A percentile compares a stretch with the other conserved stretches of the same genome.
Conservation (phyloP, 2,113 vertebrate species). For the Cheirogaleus medius region DNA sequence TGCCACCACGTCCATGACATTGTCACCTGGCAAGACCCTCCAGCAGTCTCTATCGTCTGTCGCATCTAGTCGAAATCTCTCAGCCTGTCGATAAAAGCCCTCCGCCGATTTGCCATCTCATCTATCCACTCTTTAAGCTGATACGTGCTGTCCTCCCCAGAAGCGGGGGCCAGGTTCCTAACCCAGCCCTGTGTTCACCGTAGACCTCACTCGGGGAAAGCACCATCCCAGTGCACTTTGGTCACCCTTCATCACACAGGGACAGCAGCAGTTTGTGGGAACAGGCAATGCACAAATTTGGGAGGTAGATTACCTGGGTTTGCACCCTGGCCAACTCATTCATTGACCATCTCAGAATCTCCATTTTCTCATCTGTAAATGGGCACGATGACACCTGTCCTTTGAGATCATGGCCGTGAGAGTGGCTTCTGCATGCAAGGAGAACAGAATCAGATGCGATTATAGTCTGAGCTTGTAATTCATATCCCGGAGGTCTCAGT, state of each 20-base stretch:
- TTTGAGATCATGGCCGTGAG: not conserved
- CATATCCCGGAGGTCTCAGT: not conserved
- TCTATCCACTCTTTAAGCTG: not conserved
- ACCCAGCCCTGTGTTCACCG: no score
- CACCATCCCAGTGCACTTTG: fast-evolving
- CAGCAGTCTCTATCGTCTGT: not conserved
- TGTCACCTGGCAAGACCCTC: not conserved
- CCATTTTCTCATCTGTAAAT: not conserved
- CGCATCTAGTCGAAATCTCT: not conserved
- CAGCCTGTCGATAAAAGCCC: not conserved
- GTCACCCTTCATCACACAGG: not conserved
- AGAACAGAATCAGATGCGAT: not conserved
- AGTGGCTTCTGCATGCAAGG: not conserved
- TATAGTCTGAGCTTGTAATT: not conserved
- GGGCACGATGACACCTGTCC: not conserved
- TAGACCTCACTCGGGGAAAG: not conserved
- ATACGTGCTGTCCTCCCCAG: fast-evolving
- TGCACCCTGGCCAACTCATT: not conserved
- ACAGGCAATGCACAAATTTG: fast-evolving
- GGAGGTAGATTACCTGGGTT: not conserved
- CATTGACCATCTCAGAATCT: not conserved
- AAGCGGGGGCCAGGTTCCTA: not conserved
- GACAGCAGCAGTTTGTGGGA: fast-evolving
- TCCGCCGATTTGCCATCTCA: not conserved
- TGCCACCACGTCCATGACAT: not conserved